Base-by-base conservation (phyloP, 2,797 vertebrate species). In the Carcharodon carcharias region DNA sequence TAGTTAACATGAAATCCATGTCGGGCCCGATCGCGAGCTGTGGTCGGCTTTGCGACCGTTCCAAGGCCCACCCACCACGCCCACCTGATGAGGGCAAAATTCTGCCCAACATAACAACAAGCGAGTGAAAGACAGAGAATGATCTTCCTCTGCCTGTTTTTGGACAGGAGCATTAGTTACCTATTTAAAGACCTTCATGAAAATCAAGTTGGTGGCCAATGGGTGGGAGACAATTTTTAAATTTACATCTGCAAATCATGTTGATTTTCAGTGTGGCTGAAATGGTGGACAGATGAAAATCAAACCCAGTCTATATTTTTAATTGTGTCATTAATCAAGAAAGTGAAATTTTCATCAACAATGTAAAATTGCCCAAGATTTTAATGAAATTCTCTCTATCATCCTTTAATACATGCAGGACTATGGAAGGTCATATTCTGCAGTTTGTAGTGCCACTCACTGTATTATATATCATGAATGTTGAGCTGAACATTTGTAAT, bases 371-470 rank as follows among this genome's bases (percentile, higher is more conserved):
- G 56, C 28, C 54, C 88, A 91, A 61, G 56, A 89, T 35, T 89
- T 89, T 89, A 58, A 89, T 89, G 54, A 89, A 89, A 89, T 58
- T 31, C 54, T 89, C 87, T 61, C 87, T 56, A 58, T 89, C 56
- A 61, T 89, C 87, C 28, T 58, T 89, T 28, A 88, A 50, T 88
- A 56, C 85, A 56, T 31, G 12, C 26, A 91, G 88, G 61, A 61
- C 54, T 31, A 61, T 61, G 4, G 54, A 88, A 91, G 54, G 56
- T 91, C 54, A 91, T 56, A 58, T 3, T 61, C 28, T 91, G 4
- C 88, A 35, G 80, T 61, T 91, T 58, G 88, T 35, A 35, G 88
- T 35, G 54, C 88, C 56, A 61, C 56, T 50, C 63, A 94, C 88
- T 61, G 54, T 65, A 16, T n/a, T 67, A 67, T 26, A 94, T 28